phyloP scores from a whole-genome alignment of 1,140 invertebrate genomes.

The Drosophila leontia region DNA sequence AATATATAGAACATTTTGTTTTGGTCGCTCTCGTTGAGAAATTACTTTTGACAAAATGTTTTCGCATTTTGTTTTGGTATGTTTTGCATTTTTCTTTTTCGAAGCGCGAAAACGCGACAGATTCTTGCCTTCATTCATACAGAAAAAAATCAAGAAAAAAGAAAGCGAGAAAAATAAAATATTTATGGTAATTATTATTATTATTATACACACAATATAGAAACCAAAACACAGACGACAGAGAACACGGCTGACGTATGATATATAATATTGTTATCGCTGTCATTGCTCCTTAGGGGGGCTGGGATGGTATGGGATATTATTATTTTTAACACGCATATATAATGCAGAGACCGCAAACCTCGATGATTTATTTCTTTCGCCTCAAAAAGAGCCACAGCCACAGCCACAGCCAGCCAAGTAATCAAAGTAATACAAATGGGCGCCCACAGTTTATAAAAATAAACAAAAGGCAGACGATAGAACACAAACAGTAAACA shows the following conservation, averaged over 20 bases:
- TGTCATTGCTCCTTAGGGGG: slow-evolving; percentile 39
- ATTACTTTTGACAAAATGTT: slow-evolving; percentile 69
- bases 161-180: slow-evolving; percentile 15
- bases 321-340: slow-evolving; percentile 50
- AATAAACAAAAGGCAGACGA: slow-evolving; percentile 52
- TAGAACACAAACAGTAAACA: slow-evolving; percentile 46
- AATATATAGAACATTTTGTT: slow-evolving; percentile 41
- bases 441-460: slow-evolving; percentile 45
- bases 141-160: slow-evolving; percentile 18
- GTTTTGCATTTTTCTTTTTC: slow-evolving; percentile 51
- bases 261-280: slow-evolving; percentile 32
- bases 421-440: slow-evolving; percentile 67
- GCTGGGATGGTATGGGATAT: slow-evolving; percentile 18
- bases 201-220: slow-evolving; percentile 29
- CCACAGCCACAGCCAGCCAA: slow-evolving; percentile 39
- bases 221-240: slow-evolving; percentile 1
- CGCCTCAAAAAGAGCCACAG: slow-evolving; percentile 26
- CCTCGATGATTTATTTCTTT: slow-evolving; percentile 67
- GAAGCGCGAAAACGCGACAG: slow-evolving; percentile 38
- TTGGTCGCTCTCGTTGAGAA: slow-evolving; percentile 45
- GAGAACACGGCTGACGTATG: slow-evolving; percentile 36
- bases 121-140: slow-evolving; percentile 68
- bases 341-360: slow-evolving; percentile 48
- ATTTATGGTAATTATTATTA: slow-evolving; percentile 50
- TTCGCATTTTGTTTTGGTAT: slow-evolving; percentile 65